Evolutionary conservation across 2,797 vertebrate genomes (phyloP).

Genomic region (Crenichthys baileyi): DNA sequence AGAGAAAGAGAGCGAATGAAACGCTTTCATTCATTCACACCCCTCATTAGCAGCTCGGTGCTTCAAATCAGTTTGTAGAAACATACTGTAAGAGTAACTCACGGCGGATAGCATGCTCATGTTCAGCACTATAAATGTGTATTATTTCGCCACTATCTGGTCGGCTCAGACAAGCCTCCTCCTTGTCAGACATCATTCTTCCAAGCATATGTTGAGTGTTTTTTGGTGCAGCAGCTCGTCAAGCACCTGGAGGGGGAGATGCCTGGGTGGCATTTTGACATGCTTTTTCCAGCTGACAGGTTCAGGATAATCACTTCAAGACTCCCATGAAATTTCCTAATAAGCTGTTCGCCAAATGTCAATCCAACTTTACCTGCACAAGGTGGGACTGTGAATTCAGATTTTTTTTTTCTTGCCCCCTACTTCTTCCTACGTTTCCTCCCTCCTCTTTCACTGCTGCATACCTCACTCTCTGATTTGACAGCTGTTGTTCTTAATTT

Average conservation of each 20-base stretch:
- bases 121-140: conserved; percentile 1
- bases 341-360: conserved; percentile 57
- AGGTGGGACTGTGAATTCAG: conserved; percentile 28
- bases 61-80: conserved; percentile 17
- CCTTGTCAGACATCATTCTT: conserved; percentile 50
- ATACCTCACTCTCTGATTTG: conserved; percentile 42
- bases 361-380: conserved; percentile 51
- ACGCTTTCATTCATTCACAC: conserved; percentile 32
- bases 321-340: conserved; percentile 65
- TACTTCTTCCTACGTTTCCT: background rate
- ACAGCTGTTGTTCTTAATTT: conserved; percentile 75
- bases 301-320: conserved; percentile 68
- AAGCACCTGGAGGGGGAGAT: conserved; percentile 50
- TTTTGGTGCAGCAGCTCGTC: conserved; percentile 31
- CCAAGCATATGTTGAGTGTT: conserved; percentile 56
- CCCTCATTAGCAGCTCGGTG: conserved; percentile 25
- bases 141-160: conserved; percentile 31
- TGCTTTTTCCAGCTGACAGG: conserved; percentile 67
- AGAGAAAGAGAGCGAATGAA: conserved; percentile 16
- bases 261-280: conserved; percentile 61
- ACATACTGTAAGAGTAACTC: conserved; percentile 6
- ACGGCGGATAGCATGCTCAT: background rate
- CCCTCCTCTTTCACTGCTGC: background rate
- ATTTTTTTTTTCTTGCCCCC: background rate
- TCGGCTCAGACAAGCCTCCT: background rate